Evolutionary conservation across 2,113 vertebrate species (phyloP), one percentile per base, ranked within the genome.

Genomic region (Microcebus murinus): DNA sequence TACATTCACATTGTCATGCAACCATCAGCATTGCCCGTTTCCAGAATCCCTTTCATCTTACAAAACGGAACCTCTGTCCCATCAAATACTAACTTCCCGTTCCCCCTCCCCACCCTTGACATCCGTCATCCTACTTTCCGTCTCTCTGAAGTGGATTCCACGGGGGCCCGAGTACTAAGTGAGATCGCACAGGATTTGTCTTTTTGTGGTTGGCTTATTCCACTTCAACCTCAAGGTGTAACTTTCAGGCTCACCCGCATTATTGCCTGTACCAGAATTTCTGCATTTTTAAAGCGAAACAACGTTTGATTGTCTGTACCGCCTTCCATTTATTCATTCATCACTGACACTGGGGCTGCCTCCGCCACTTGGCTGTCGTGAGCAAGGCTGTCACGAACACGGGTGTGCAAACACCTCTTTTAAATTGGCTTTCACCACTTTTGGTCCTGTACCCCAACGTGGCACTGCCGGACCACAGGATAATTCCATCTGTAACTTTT

Each of bases 321-420:
- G 11, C 1, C 1, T 3, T 21, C 9, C 8, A 18, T 1, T 1
- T 27, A 23, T 23, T 52, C 61, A 20, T 57, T 50, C 42, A 15
- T 20, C 23, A 10, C 0, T 1, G 0, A 0, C 0, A 17, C 6
- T 0, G 3, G 25, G 34, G 34, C 1, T 7, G 23, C 11, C 34
- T 31, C 90, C 48, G 17, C 71, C 34, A 20, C 25, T 36, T 50
- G 39, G 36, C 59, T 63, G 0, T 17, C 29, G 52, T 39, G 34
- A 27, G 6, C 2, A 20, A 10, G 0, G 12, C 50, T 57, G 8
- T 27, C 3, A 1, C 21, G 15, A 31, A 68, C 8, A 0, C 1
- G 36, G 2, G 1, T n/a, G 13, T 14, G 2, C 4, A 34, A 13
- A n/a, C 7, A 0, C 4, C 61, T 63, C 90, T 27, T 11, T 0